Evolutionary conservation across 1,140 invertebrate species (phyloP).

Genomic region (Euschistus heros): DNA sequence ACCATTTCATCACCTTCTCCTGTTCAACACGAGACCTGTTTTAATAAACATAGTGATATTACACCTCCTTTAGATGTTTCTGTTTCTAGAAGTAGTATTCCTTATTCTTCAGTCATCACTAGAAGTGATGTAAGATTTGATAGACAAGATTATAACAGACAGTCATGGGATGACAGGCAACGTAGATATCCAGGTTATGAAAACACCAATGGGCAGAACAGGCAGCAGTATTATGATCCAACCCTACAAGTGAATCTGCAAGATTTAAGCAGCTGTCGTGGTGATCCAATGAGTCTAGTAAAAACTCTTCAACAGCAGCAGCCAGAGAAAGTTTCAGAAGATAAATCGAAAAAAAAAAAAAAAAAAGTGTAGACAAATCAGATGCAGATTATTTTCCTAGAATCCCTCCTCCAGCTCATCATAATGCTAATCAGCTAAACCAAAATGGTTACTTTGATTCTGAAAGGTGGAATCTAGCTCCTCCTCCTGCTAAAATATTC

Average conservation of each 20-base stretch:
- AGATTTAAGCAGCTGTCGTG: constrained; percentile 56
- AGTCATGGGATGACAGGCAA: constrained; percentile 18
- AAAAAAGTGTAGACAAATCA: constrained; percentile 26
- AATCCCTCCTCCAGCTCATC: constrained; percentile 59
- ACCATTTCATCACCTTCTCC: constrained; percentile 53
- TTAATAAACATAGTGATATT: constrained; percentile 41
- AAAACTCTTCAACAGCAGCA: constrained; percentile 38
- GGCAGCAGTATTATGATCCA: constrained; percentile 46
- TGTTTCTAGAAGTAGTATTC: constrained; percentile 51
- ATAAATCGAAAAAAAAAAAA: constrained; percentile 24
- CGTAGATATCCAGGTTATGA: constrained; percentile 35
- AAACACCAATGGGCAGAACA: constrained; percentile 29
- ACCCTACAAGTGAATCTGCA: constrained; percentile 47
- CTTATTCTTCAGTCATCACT: constrained; percentile 60
- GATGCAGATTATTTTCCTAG: constrained; percentile 34
- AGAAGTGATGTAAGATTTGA: constrained; percentile 49
- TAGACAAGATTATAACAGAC: constrained; percentile 37
- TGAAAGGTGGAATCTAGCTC: constrained; percentile 58
- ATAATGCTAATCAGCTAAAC: constrained; percentile 47
- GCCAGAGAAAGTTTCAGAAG: constrained; percentile 22
- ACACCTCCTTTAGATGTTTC: constrained; percentile 57
- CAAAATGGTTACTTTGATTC: constrained; percentile 62
- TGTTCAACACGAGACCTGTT: constrained; percentile 42
- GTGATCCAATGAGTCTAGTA: constrained; percentile 61
- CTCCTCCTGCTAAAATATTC: constrained; percentile 53